Evolutionary conservation across 1,140 invertebrate genomes (phyloP).

Genomic region (Drosophila virilis): DNA sequence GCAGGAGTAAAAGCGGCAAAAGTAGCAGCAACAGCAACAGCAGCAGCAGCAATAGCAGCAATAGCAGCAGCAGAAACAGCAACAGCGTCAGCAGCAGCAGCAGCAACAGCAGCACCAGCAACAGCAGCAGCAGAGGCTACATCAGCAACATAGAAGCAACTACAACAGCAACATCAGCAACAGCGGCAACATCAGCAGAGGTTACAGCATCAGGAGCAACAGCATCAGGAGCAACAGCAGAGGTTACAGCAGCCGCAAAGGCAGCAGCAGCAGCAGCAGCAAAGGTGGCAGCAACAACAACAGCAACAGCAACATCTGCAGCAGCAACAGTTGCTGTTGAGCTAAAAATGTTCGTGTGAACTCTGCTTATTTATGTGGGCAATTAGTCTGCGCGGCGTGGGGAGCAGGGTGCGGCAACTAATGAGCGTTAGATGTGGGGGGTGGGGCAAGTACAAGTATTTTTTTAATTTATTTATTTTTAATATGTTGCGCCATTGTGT

Average conservation of each 20-base stretch:
- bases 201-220: constrained; percentile 5
- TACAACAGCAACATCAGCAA: no score
- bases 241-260: background rate
- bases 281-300: background rate
- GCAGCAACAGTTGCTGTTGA: background rate
- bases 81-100: no score
- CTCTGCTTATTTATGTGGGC: constrained; percentile 57
- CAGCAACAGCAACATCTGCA: no score
- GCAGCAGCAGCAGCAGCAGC: constrained; percentile 11
- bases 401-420: constrained; percentile 17
- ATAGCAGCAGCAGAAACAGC: no score
- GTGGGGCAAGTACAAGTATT: background rate
- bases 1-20: no score
- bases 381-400: constrained; percentile 46
- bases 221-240: constrained; percentile 18
- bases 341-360: constrained; percentile 51
- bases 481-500: constrained; percentile 47
- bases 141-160: no score
- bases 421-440: constrained; percentile 27
- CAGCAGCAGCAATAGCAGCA: no score
- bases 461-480: constrained; percentile 79
- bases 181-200: background rate
- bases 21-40: no score
- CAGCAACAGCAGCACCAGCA: constrained; percentile 1
- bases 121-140: background rate